Base-by-base conservation (phyloP, 2,888 invertebrate genomes). In the Glaucopsyche alexis region DNA sequence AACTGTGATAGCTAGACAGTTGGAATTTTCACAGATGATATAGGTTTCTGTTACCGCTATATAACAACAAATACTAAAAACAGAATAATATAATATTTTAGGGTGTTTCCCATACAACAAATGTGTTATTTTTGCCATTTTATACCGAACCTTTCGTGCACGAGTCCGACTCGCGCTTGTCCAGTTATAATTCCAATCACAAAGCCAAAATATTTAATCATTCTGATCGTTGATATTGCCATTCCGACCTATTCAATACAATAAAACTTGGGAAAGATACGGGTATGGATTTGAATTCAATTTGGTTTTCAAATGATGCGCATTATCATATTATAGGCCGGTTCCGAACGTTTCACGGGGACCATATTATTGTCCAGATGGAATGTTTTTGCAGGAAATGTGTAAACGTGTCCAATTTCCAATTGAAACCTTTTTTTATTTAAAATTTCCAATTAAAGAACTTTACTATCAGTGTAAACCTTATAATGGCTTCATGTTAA, bases 311-410 rank as follows among this genome's bases (percentile, higher is more conserved):
- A 66, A 42, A 66, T 66, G 66, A 66, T 2, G 11, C 8, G 40
- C 42, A 66, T 66, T 66, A 66, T 66, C 66, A 66, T 66, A 66
- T 66, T 66, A 66, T 66, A 60, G 60, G 60, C 60, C 14, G 13
- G 29, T 13, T 38, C 60, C 60, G 11, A 38, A 60, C 7, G 29
- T 60, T 60, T 6, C 1, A 29, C 29, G 2, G 55, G 55, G 6
- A 14, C 60, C 60, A 29, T 60, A 60, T 38, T 60, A 60, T 38
- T 60, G 60, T 60, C 29, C 60, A 29, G 60, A 60, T 60, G 11
- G 29, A 60, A 38, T 60, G 14, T 14, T 60, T 13, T 29, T 1
- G 9, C 4, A 52, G 3, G 19, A 11, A 55, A 9, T 11, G 19
- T 55, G 55, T 47, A 42, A 42, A 29, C 3, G 29, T 29, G 29